phyloP scores from a whole-genome alignment of 2,113 vertebrate genomes.

The Hippocampus abdominalis region DNA sequence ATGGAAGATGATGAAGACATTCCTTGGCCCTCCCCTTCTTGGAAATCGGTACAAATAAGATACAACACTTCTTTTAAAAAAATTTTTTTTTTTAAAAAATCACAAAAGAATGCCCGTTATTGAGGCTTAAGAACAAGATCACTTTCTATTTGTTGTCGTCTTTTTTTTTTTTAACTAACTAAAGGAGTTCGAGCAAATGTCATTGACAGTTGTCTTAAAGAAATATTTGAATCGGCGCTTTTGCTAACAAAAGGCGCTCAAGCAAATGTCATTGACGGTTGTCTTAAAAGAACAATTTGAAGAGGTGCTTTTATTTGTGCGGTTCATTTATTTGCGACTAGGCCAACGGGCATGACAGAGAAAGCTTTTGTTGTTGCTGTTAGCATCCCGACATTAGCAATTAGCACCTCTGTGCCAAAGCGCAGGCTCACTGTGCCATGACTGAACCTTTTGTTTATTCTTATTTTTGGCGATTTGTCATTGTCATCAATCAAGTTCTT shows the following conservation, averaged over 20 bases:
- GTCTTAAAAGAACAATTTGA: not conserved
- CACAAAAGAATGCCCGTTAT: not conserved
- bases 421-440: not conserved
- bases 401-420: slow-evolving; percentile 3
- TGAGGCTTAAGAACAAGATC: not conserved
- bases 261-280: no score
- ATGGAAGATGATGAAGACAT: not conserved
- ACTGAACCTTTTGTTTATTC: not conserved
- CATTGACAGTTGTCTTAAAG: not conserved
- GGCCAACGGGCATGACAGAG: not conserved
- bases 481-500: not conserved
- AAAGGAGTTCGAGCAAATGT: not conserved
- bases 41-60: not conserved
- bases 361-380: not conserved
- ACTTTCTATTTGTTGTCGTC: not conserved
- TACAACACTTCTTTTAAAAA: no score
- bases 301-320: not conserved
- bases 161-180: not conserved
- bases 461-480: not conserved
- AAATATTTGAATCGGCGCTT: not conserved
- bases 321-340: not conserved
- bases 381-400: slow-evolving; percentile 1
- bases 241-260: not conserved
- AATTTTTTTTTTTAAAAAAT: not conserved
- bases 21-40: not conserved